Evolutionary conservation across 92 coral and sea anemone species (phyloP).

Genomic region (Epizoanthus scotinus): DNA sequence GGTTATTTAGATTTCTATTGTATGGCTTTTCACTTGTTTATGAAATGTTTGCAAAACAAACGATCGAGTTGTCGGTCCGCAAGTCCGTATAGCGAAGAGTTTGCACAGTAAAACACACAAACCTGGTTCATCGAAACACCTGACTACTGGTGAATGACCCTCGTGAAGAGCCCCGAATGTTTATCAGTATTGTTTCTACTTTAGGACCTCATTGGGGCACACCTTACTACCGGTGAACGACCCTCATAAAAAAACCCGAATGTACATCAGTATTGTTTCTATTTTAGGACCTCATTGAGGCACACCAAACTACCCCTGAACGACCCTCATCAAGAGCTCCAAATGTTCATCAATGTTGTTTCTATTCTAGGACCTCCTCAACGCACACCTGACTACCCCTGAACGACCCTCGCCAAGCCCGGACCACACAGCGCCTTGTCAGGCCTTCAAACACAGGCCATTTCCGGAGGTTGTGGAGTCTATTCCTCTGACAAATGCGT

Average conservation of each 20-base stretch:
- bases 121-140: too few relatives aligned
- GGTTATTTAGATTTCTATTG: too few relatives aligned
- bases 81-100: too few relatives aligned
- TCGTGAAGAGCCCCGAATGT: too few relatives aligned
- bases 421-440: conserved; percentile 50
- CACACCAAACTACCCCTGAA: conserved; percentile 80
- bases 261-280: neutral
- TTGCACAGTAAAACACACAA: too few relatives aligned
- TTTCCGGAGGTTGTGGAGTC: conserved; percentile 85
- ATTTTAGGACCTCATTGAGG: conserved; percentile 69
- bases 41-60: too few relatives aligned
- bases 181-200: too few relatives aligned
- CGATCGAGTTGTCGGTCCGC: too few relatives aligned
- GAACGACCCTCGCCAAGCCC: conserved; percentile 78
- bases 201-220: too few relatives aligned
- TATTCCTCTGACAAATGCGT: conserved; percentile 86
- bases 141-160: too few relatives aligned
- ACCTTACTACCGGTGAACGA: too few relatives aligned
- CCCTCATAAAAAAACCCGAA: neutral
- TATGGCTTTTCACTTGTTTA: too few relatives aligned
- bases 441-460: conserved; percentile 62
- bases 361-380: conserved; percentile 62
- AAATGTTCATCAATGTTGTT: neutral
- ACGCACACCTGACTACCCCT: conserved; percentile 79
- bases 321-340: conserved; percentile 69